phyloP scores from a whole-genome alignment of 2,797 vertebrate species.

The Anisognathus igniventris region DNA sequence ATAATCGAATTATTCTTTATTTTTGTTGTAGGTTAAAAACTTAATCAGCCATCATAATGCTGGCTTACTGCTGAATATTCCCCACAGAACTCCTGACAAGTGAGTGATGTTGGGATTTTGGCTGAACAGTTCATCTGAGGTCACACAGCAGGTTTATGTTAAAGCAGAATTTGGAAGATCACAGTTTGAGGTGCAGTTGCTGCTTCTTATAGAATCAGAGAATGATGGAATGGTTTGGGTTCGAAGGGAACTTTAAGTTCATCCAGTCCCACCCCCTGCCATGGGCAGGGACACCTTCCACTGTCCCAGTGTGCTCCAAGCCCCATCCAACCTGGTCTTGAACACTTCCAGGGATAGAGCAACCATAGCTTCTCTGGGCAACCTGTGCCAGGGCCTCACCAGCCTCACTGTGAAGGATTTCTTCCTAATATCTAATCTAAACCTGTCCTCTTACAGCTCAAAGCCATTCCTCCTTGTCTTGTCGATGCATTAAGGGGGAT shows the following conservation, averaged over 20 bases:
- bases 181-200: not conserved
- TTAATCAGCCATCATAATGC: not conserved
- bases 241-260: not conserved
- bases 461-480: not conserved
- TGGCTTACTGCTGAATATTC: not conserved
- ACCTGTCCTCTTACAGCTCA: not conserved
- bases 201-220: not conserved
- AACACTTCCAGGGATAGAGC: not conserved
- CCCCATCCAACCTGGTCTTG: accelerated
- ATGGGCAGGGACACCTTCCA: not conserved
- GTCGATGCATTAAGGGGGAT: not conserved
- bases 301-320: not conserved
- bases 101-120: not conserved
- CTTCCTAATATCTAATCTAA: not conserved
- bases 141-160: not conserved
- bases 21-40: not conserved
- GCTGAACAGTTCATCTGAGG: not conserved
- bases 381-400: not conserved
- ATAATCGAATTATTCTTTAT: not conserved
- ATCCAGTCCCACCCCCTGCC: not conserved
- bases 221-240: not conserved
- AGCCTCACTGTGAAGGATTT: not conserved
- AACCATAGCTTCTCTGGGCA: not conserved
- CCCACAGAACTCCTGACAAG: not conserved
- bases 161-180: not conserved